A percentile compares a stretch with the other conserved stretches of the same genome.
phyloP scores from a whole-genome alignment of 2,113 vertebrate species.

The Chaetura pelagica region DNA sequence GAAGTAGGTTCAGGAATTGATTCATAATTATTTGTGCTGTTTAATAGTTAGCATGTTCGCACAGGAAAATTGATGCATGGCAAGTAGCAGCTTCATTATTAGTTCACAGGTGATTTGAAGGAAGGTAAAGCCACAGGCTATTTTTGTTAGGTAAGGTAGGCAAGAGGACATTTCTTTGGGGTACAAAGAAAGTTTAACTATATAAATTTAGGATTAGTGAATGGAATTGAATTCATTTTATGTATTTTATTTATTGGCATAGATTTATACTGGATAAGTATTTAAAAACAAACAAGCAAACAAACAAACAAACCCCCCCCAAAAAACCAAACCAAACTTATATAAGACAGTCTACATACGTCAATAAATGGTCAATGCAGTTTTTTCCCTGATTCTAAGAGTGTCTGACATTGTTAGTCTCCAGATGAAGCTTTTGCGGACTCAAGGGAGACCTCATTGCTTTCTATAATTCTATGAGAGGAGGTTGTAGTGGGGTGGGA shows the following conservation, averaged over 20 bases:
- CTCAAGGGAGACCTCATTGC: too few relatives aligned
- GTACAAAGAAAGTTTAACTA: not conserved
- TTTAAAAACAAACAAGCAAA: not conserved
- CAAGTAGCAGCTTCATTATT: not conserved
- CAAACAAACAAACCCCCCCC: too few relatives aligned
- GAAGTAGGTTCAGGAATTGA: not conserved
- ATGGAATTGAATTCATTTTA: fast-evolving
- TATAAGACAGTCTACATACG: not conserved
- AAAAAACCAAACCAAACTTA: not conserved
- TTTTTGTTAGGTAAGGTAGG: not conserved
- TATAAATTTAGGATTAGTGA: not conserved
- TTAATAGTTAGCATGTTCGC: not conserved
- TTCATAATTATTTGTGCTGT: not conserved
- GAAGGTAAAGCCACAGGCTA: not conserved
- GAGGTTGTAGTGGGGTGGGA: too few relatives aligned
- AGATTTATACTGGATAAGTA: not conserved
- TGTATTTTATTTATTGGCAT: not conserved
- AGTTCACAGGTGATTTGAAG: not conserved
- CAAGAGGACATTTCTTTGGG: not conserved
- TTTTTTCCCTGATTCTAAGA: not conserved
- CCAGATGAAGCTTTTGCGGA: not conserved
- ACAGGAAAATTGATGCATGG: too few relatives aligned
- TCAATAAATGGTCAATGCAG: fast-evolving
- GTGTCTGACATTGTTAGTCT: not conserved
- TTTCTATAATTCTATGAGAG: too few relatives aligned